phyloP scores from a whole-genome alignment of 2,888 invertebrate genomes.

The Villa cingulata region DNA sequence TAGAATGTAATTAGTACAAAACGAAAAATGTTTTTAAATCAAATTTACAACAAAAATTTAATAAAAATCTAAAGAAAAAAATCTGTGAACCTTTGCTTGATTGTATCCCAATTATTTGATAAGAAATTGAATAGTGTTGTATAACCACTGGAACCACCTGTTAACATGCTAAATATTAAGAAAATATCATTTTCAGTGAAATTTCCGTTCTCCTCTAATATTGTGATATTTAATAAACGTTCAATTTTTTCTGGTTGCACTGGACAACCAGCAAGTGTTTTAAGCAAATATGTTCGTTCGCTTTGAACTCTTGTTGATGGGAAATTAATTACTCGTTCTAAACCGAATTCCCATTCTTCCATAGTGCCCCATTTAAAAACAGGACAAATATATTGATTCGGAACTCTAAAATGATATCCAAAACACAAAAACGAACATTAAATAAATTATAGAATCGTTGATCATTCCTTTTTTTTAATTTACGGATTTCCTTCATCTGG shows the following conservation, averaged over 20 bases:
- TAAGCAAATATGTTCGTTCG: slow-evolving; percentile 62
- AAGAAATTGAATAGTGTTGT: slow-evolving; percentile 58
- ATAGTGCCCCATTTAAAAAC: slow-evolving; percentile 69
- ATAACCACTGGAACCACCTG: slow-evolving; percentile 56
- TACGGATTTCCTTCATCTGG: slow-evolving; percentile 72
- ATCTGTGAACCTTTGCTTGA: slow-evolving; percentile 45
- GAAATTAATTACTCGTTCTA: slow-evolving; percentile 62
- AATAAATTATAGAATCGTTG: no score
- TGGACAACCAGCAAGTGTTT: slow-evolving; percentile 67
- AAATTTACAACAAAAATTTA: background rate
- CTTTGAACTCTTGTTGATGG: slow-evolving; percentile 54
- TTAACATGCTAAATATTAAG: slow-evolving; percentile 60
- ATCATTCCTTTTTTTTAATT: no score
- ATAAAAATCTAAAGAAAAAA: background rate
- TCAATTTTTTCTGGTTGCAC: slow-evolving; percentile 55
- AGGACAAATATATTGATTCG: slow-evolving; percentile 63
- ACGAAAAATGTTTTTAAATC: background rate
- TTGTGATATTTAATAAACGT: slow-evolving; percentile 49
- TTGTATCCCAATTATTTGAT: slow-evolving; percentile 51
- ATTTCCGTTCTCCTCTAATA: slow-evolving; percentile 54
- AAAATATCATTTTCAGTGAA: slow-evolving; percentile 65
- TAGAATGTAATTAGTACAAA: slow-evolving; percentile 29
- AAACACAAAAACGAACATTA: background rate
- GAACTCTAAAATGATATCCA: slow-evolving; percentile 40
- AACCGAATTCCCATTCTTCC: slow-evolving; percentile 71